Conservation (phyloP, 1,140 invertebrate genomes). For the Potamilus streckersoni region DNA sequence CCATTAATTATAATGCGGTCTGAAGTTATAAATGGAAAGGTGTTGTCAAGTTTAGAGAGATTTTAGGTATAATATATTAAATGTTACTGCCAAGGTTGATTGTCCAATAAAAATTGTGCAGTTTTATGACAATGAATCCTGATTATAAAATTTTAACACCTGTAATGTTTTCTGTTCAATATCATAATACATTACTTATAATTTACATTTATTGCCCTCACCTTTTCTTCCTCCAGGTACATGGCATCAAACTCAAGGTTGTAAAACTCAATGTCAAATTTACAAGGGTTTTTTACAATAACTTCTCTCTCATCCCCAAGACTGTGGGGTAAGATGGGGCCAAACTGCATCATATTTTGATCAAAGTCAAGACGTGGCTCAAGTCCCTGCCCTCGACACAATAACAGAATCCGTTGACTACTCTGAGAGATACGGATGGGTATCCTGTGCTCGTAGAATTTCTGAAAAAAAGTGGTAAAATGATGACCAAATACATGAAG, state of each 20-base stretch:
- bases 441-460: constrained; percentile 65
- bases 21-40: too few species aligned
- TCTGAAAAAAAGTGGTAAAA: constrained; percentile 46
- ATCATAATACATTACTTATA: too few species aligned
- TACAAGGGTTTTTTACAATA: constrained; percentile 64
- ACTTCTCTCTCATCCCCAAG: constrained; percentile 66
- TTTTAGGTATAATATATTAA: too few species aligned
- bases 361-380: constrained; percentile 65
- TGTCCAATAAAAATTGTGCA: too few species aligned
- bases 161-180: too few species aligned
- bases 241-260: constrained; percentile 66
- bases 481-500: too few species aligned
- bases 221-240: constrained; percentile 68
- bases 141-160: too few species aligned
- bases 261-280: constrained; percentile 68
- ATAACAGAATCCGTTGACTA: constrained; percentile 63
- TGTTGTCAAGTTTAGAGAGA: too few species aligned
- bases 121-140: too few species aligned
- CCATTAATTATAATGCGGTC: too few species aligned
- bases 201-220: constrained; percentile 21
- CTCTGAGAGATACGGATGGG: constrained; percentile 66
- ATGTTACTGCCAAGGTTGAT: too few species aligned
- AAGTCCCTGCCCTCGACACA: constrained; percentile 64
- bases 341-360: constrained; percentile 64
- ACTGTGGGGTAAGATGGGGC: constrained; percentile 67